Evolutionary conservation across 2,797 vertebrate species (phyloP).

Genomic region (Danio choprae): DNA sequence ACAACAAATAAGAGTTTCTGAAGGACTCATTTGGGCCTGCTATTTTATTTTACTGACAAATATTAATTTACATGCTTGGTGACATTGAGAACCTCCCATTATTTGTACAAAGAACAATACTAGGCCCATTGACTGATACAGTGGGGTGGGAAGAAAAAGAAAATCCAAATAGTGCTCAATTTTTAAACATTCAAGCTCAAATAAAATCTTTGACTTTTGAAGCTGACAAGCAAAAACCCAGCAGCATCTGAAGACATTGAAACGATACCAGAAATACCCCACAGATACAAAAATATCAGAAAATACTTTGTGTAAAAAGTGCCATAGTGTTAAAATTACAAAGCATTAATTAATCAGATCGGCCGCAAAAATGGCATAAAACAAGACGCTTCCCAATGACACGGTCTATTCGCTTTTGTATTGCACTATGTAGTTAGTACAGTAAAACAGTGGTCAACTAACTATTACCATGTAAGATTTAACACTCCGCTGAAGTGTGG

Average conservation of each 20-base stretch:
- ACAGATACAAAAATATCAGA: conserved; percentile 79
- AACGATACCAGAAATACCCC: conserved; percentile 58
- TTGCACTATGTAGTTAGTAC: conserved; percentile 72
- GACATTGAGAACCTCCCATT: conserved; percentile 38
- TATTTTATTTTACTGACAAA: conserved; percentile 52
- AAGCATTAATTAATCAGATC: conserved; percentile 65
- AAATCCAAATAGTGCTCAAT: conserved; percentile 39
- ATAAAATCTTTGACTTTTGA: conserved; percentile 52
- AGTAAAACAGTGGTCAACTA: conserved; percentile 58
- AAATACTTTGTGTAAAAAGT: conserved; percentile 82
- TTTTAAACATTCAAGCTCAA: conserved; percentile 55
- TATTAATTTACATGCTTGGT: conserved; percentile 55
- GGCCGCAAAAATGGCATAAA: conserved; percentile 59
- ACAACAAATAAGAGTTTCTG: background rate
- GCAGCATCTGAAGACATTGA: conserved; percentile 54
- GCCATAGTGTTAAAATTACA: conserved; percentile 80
- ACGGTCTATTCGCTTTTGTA: conserved; percentile 60
- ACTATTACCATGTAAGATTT: conserved; percentile 35
- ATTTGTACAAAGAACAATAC: conserved; percentile 25
- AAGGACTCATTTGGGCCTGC: conserved; percentile 7
- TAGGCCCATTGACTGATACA: conserved; percentile 15
- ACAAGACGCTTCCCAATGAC: conserved; percentile 44
- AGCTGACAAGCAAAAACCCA: conserved; percentile 57
- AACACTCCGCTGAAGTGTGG: conserved; percentile 1
- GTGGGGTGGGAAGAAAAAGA: background rate